Conservation (phyloP, 1,140 invertebrate genomes). For the Platorchestia sp. region DNA sequence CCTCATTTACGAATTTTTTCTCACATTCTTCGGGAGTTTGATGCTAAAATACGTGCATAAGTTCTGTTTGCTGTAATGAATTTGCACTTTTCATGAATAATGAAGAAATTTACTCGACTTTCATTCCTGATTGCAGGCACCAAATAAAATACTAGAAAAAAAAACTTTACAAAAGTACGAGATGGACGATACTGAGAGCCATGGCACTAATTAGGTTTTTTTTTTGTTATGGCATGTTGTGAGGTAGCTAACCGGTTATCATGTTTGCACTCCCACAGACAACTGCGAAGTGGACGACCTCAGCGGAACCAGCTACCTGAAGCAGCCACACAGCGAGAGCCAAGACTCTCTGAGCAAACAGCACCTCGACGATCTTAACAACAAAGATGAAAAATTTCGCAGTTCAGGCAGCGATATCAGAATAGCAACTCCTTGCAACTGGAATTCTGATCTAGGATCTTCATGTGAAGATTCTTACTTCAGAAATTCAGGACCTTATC, state of each 20-base stretch:
- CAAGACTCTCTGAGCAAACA: slow-evolving; percentile 13
- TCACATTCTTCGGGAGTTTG: too few relatives aligned
- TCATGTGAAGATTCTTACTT: slow-evolving; percentile 38
- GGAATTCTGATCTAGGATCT: slow-evolving; percentile 38
- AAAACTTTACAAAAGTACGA: neutral
- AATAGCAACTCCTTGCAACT: slow-evolving; percentile 40
- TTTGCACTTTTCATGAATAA: neutral
- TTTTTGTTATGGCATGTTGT: neutral
- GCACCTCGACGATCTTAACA: slow-evolving; percentile 2
- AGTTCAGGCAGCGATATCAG: slow-evolving; percentile 39
- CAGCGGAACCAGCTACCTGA: neutral
- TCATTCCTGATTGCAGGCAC: neutral
- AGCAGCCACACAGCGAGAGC: neutral
- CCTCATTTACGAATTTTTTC: too few relatives aligned
- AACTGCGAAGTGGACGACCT: slow-evolving; percentile 36
- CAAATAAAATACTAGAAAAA: neutral
- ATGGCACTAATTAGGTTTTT: neutral
- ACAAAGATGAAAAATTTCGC: slow-evolving; percentile 46
- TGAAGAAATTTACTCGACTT: neutral
- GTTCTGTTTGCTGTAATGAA: neutral
- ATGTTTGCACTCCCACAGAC: slow-evolving; percentile 16
- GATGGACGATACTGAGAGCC: neutral
- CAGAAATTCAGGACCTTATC: slow-evolving; percentile 44
- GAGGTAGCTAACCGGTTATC: neutral
- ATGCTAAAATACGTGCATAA: too few relatives aligned